Evolutionary conservation across 2,888 invertebrate species (phyloP).

Genomic region (Drosophila ochracea): DNA sequence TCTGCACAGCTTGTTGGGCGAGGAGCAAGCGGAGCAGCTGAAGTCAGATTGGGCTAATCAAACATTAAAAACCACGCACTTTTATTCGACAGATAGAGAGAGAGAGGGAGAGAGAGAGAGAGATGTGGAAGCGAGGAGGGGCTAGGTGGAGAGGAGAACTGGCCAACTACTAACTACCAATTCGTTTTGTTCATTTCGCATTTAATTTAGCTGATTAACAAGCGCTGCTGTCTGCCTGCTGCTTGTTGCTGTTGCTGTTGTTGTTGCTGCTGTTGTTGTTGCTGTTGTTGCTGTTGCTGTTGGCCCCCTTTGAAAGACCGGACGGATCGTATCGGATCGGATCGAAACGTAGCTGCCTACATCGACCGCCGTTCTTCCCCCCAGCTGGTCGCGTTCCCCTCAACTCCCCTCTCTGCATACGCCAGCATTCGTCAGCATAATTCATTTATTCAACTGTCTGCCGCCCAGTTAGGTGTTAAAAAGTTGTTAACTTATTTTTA

Average conservation of each 20-base stretch:
- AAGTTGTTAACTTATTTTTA: constrained; percentile 84
- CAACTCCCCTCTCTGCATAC: constrained; percentile 8
- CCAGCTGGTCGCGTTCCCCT: neutral
- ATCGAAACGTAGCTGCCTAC: constrained; percentile 13
- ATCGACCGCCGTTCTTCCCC: neutral
- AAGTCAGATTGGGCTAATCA: constrained; percentile 56
- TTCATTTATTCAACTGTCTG: constrained; percentile 81
- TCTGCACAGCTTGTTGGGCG: neutral
- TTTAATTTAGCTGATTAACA: constrained; percentile 81
- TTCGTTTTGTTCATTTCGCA: constrained; percentile 81
- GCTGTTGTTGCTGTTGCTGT: neutral
- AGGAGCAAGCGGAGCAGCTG: neutral
- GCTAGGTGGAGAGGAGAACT: neutral
- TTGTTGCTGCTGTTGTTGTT: neutral
- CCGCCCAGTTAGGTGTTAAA: constrained; percentile 83
- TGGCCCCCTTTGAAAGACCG: constrained; percentile 15
- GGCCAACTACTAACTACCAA: constrained; percentile 64
- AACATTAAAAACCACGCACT: constrained; percentile 70
- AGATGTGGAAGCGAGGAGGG: neutral
- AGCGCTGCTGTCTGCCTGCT: constrained; percentile 44
- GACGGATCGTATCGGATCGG: constrained; percentile 10
- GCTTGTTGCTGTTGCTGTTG: neutral
- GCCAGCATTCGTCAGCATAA: constrained; percentile 77
- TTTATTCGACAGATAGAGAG: constrained; percentile 14
- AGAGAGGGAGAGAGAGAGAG: neutral